These are phyloP conservation scores for Clinocottus analis DNA, from an alignment of 2,113 vertebrate genomes.

Conservation along the genomic window DNA sequence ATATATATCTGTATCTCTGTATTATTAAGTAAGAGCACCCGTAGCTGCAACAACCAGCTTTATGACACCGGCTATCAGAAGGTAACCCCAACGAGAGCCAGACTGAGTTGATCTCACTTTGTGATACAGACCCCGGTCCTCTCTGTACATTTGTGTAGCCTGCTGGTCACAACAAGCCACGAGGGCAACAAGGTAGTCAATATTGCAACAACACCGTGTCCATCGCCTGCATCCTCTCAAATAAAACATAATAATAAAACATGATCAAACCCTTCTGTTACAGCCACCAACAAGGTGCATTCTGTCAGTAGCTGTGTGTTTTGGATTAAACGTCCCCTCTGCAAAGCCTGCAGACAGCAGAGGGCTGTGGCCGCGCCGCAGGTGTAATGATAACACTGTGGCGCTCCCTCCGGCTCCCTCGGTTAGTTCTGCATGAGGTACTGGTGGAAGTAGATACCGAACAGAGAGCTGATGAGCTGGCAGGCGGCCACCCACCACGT, in stretches of 20 bases:
- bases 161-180: conserved; percentile 46
- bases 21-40: not conserved
- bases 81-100: not conserved
- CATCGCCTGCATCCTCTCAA: not conserved
- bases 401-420: not conserved
- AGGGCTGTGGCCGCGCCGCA: conserved; percentile 16
- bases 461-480: conserved; percentile 92
- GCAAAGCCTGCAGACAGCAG: conserved; percentile 10
- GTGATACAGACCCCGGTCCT: conserved; percentile 14
- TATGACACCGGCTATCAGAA: not conserved
- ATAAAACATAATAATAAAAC: not conserved
- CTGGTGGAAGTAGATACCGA: conserved; percentile 96
- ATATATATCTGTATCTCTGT: not conserved
- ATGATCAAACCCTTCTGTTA: not conserved
- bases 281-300: conserved; percentile 7
- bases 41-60: no score
- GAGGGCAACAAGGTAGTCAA: conserved; percentile 1
- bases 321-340: conserved; percentile 6
- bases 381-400: no score
- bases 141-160: conserved; percentile 33
- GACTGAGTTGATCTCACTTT: not conserved
- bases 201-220: conserved; percentile 14
- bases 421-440: conserved; percentile 87
- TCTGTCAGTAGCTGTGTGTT: conserved; percentile 14
- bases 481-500: conserved; percentile 96